Evolutionary conservation across 2,797 vertebrate genomes (phyloP), one percentile per base, ranked within the genome.

Genomic region (Muscicapa striata): DNA sequence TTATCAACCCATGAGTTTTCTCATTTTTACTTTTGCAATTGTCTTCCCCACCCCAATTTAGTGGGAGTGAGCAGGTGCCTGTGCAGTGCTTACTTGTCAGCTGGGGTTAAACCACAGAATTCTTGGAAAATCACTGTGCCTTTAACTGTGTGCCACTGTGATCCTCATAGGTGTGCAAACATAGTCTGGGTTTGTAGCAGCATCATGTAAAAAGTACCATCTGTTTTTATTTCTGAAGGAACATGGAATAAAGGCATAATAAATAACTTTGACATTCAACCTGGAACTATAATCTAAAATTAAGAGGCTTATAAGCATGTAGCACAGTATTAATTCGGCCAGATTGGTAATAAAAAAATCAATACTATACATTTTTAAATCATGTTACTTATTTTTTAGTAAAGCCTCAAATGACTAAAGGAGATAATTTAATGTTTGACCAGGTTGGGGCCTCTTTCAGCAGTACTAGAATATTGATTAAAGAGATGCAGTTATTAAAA

Each of bases 221-320:
- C 51, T 91, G 74, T 8, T 87, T 86, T 84, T 54, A 70, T 54
- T 67, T 83, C 58, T 84, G 59, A 82, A 86, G 43, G 16, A 79
- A 66, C n/a, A 67, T 26, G 19, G 40, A 91, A 79, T 41, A 75
- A 76, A 76, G 16, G 51, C 36, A 59, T 40, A 93, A 68, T 38
- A 87, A 95, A 61, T 70, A 14, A 72, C 40, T 82, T n/a, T 48
- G 45, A 84, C 36, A 36, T 52, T 43, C 48, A 85, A 17, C 22
- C 45, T n/a, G 23, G 38, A 89, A 54, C 38, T 19, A 12, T 15
- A 84, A 46, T 6, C 27, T 77, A 51, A 92, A 93, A 70, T 54
- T 57, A 77, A 67, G 23, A 87, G 8, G 20, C n/a, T 82, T 73
- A 43, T 67, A 81, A 76, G 52, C 21, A 66, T n/a, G 38, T 14